Conservation (phyloP, 2,113 vertebrate species). For the Xiphorhynchus elegans region DNA sequence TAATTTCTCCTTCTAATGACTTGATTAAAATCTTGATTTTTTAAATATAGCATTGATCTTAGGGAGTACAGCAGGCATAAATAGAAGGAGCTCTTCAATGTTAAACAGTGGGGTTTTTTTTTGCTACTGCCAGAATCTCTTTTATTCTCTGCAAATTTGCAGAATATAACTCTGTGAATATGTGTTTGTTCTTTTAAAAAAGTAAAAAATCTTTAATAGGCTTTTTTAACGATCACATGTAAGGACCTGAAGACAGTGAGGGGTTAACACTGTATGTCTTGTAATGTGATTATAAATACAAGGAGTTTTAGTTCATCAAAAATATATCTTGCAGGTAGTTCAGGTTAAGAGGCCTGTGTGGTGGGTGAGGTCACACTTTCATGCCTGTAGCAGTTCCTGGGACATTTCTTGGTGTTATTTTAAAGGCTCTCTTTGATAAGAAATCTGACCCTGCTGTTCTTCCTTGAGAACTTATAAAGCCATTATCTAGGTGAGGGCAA, state of each 20-base stretch:
- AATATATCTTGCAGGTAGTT: background rate
- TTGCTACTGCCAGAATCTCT: background rate
- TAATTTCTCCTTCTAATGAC: background rate
- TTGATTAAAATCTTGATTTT: conserved; percentile 6
- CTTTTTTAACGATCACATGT: background rate
- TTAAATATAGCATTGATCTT: background rate
- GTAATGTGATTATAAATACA: background rate
- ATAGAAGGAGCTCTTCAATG: background rate
- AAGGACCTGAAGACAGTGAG: background rate
- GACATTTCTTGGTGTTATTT: background rate
- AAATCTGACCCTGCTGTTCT: background rate
- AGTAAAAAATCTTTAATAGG: background rate
- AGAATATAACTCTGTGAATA: background rate
- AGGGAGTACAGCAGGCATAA: background rate
- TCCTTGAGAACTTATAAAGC: background rate
- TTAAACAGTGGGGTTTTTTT: background rate
- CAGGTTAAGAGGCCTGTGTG: background rate
- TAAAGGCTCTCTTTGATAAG: background rate
- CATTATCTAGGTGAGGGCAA: background rate
- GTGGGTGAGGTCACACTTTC: background rate
- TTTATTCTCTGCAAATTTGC: background rate
- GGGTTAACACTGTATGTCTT: background rate
- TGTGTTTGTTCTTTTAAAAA: background rate
- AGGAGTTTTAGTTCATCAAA: background rate
- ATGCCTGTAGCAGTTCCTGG: background rate